Conservation (phyloP, 2,797 vertebrate genomes). For the Trachops cirrhosus region DNA sequence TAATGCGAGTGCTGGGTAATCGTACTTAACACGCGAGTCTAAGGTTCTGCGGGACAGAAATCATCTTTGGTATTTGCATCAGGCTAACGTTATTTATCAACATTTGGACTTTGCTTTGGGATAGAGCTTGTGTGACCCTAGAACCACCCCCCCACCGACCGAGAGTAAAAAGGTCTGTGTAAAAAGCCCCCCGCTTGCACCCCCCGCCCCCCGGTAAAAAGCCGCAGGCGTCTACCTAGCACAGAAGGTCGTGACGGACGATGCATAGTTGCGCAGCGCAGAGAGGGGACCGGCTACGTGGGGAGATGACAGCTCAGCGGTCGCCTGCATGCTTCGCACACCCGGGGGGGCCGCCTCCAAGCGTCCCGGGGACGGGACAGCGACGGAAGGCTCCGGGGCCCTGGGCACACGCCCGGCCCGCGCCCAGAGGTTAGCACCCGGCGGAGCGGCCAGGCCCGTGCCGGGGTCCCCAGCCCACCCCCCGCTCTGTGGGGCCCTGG, state of each 20-base stretch:
- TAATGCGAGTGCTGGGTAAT: constrained; percentile 99
- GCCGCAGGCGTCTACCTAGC: constrained; percentile 92
- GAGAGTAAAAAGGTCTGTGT: constrained; percentile 89
- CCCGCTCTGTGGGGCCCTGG: constrained; percentile 73
- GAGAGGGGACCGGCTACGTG: constrained; percentile 76
- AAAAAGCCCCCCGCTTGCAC: constrained; percentile 88
- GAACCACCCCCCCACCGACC: constrained; percentile 86
- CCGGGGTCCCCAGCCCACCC: constrained; percentile 79
- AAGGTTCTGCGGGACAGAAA: constrained; percentile 94
- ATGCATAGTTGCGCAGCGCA: constrained; percentile 99
- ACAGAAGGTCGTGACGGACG: constrained; percentile 92
- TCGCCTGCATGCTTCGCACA: constrained; percentile 79
- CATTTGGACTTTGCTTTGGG: constrained; percentile 99
- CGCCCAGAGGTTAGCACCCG: constrained; percentile 89
- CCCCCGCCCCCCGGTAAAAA: constrained; percentile 88
- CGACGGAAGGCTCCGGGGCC: constrained; percentile 85
- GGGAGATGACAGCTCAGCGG: background rate
- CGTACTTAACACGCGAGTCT: constrained; percentile 99
- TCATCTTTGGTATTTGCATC: constrained; percentile 99
- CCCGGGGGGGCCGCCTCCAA: constrained; percentile 88
- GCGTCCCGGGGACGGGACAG: constrained; percentile 83
- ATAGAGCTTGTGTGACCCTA: constrained; percentile 98
- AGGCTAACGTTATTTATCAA: constrained; percentile 98
- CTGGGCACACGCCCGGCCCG: constrained; percentile 89
- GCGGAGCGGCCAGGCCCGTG: constrained; percentile 88